These are phyloP conservation scores for Seladonia tumulorum DNA, from an alignment of 2,888 invertebrate genomes.

Conservation along the genomic window DNA sequence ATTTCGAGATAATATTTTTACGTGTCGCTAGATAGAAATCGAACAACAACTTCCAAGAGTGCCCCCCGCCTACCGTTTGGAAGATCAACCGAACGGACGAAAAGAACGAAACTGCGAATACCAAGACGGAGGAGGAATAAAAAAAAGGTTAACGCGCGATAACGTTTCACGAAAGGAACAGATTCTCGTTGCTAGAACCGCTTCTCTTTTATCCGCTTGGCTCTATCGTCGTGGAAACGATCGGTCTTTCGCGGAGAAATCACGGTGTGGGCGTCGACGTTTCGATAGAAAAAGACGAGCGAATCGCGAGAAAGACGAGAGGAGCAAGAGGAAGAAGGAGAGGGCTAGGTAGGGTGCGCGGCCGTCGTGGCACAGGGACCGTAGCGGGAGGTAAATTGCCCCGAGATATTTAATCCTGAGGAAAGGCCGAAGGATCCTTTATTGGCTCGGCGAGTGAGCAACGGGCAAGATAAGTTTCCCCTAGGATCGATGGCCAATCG, in stretches of 20 bases:
- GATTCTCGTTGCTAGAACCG: conserved; percentile 12
- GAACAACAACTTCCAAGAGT: no score
- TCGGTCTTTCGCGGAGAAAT: conserved; percentile 65
- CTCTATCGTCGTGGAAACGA: conserved; percentile 48
- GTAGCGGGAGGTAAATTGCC: conserved; percentile 76
- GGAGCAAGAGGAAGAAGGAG: background rate
- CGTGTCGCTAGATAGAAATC: no score
- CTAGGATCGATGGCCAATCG: conserved; percentile 80
- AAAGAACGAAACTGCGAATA: background rate
- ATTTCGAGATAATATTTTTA: no score
- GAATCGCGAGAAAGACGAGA: conserved; percentile 33
- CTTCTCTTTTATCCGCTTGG: conserved; percentile 27
- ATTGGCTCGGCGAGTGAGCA: conserved; percentile 78
- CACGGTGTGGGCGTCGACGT: conserved; percentile 66
- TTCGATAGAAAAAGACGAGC: conserved; percentile 49
- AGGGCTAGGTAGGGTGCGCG: background rate
- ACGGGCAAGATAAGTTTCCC: conserved; percentile 74
- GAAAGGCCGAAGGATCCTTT: conserved; percentile 78
- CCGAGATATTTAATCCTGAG: conserved; percentile 80
- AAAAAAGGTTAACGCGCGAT: conserved; percentile 23
- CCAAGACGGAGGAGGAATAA: background rate
- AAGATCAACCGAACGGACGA: background rate
- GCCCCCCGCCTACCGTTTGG: no score
- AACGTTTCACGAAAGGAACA: conserved; percentile 40
- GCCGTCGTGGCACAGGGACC: conserved; percentile 16